Evolutionary conservation across 2,797 vertebrate genomes (phyloP).

Genomic region (Merluccius polli): DNA sequence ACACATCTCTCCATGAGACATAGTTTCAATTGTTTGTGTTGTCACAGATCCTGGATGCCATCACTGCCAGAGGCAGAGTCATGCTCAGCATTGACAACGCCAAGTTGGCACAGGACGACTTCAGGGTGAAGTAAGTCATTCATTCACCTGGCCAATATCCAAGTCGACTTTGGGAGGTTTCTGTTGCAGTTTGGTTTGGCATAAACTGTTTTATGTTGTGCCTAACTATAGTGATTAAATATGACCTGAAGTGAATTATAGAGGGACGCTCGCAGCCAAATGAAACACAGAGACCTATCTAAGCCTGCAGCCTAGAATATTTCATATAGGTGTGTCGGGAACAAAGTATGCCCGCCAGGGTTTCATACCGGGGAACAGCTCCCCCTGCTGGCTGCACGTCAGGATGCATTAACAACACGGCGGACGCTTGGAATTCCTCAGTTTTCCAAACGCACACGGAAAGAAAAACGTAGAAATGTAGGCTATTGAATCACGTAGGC

Average conservation of each 20-base stretch:
- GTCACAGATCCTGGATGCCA: slow-evolving; percentile 67
- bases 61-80: slow-evolving; percentile 41
- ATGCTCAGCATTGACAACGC: slow-evolving; percentile 76
- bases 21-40: not conserved
- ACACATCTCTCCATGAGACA: not conserved
- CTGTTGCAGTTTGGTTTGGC: not conserved
- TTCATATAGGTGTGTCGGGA: not conserved
- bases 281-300: not conserved
- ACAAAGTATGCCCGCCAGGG: too few species aligned
- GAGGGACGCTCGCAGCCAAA: not conserved
- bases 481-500: too few species aligned
- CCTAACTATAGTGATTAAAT: not conserved
- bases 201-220: not conserved
- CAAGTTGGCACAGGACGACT: slow-evolving; percentile 69
- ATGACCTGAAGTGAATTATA: not conserved
- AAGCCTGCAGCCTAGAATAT: not conserved
- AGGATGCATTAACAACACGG: not conserved
- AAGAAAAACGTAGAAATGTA: too few species aligned
- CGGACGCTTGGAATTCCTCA: not conserved
- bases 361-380: not conserved
- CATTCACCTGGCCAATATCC: not conserved
- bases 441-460: too few species aligned
- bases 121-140: slow-evolving; percentile 27
- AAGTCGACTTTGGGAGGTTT: not conserved
- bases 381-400: not conserved